Percentiles rank a stretch among this genome's conserved stretches.
Conservation (phyloP, 2,797 vertebrate genomes). For the Rhinogobio ventralis region DNA sequence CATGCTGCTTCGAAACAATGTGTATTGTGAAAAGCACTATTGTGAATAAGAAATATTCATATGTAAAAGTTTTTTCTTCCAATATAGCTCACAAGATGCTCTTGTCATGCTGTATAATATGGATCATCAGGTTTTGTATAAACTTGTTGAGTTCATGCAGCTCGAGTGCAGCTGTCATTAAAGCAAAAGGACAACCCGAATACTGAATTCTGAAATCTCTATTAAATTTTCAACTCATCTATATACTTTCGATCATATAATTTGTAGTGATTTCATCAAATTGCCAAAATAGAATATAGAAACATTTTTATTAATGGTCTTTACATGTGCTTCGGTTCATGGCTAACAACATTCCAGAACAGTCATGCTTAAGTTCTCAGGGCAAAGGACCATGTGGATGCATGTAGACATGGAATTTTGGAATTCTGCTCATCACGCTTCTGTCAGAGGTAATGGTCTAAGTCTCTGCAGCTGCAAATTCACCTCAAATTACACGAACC, state of each 20-base stretch:
- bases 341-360: constrained; percentile 40
- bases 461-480: constrained; percentile 61
- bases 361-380: constrained; percentile 26
- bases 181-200: neutral
- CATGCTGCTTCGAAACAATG: too few species aligned
- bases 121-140: neutral
- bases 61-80: too few species aligned
- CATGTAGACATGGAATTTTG: constrained; percentile 47
- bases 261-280: neutral
- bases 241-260: neutral
- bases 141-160: neutral
- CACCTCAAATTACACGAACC: constrained; percentile 57
- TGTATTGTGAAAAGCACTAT: too few species aligned
- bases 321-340: constrained; percentile 11
- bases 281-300: neutral
- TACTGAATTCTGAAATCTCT: neutral
- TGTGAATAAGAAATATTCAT: neutral
- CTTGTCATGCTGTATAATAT: neutral
- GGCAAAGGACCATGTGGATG: constrained; percentile 38
- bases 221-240: neutral
- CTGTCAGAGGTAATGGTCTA: constrained; percentile 50
- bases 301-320: neutral
- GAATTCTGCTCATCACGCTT: constrained; percentile 55
- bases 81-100: neutral
- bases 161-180: neutral